Evolutionary conservation across 2,888 invertebrate genomes (phyloP).

Genomic region (Oscheius sp.): DNA sequence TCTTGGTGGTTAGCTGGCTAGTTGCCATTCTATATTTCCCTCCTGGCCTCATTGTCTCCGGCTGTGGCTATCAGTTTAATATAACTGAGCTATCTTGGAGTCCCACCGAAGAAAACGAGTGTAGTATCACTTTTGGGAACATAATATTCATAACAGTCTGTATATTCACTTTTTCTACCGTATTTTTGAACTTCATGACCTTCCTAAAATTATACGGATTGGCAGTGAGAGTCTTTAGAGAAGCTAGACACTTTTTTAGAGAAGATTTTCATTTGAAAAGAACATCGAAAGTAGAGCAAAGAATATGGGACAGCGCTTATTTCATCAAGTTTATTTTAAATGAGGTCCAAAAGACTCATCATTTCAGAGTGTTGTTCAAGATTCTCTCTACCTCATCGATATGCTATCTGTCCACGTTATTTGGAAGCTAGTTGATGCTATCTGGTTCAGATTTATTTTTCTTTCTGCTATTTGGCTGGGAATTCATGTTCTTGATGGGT

Average conservation of each 20-base stretch:
- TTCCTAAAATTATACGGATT: constrained; percentile 25
- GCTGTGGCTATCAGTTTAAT: constrained; percentile 33
- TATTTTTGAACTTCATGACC: constrained; percentile 34
- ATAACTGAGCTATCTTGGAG: constrained; percentile 32
- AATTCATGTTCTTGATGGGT: constrained; percentile 43
- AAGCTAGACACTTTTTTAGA: neutral
- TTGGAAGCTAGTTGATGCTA: constrained; percentile 40
- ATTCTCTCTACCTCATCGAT: constrained; percentile 35
- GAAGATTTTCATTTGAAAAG: neutral
- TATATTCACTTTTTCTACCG: constrained; percentile 30
- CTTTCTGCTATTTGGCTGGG: constrained; percentile 38
- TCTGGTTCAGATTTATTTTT: constrained; percentile 43
- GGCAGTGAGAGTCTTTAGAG: neutral
- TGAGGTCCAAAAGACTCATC: neutral
- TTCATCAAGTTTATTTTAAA: neutral
- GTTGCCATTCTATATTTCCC: neutral
- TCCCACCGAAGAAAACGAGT: constrained; percentile 28
- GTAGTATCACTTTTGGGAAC: constrained; percentile 29
- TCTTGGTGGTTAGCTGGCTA: neutral
- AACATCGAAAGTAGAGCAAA: neutral
- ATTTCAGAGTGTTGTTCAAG: constrained; percentile 40
- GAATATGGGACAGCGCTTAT: neutral
- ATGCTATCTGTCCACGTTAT: constrained; percentile 40
- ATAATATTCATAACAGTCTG: constrained; percentile 33
- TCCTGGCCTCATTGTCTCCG: neutral